These are phyloP conservation scores for Austrolebias charrua DNA, from an alignment of 2,797 vertebrate species.

Conservation along the genomic window DNA sequence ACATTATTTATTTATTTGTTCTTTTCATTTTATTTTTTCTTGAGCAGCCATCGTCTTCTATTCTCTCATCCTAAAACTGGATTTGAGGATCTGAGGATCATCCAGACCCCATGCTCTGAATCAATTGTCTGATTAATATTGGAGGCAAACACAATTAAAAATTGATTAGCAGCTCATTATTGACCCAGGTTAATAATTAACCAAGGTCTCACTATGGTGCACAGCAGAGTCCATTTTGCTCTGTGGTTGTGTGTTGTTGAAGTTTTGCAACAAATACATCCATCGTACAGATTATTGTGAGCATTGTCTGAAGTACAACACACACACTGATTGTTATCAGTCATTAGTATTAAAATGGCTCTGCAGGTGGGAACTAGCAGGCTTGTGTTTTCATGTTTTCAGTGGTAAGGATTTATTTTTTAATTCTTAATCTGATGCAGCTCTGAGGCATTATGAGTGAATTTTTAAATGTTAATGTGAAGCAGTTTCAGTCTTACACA, in stretches of 20 bases:
- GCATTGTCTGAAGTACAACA: neutral
- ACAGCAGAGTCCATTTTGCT: neutral
- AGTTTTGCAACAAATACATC: neutral
- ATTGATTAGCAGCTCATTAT: constrained; percentile 67
- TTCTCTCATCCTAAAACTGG: constrained; percentile 24
- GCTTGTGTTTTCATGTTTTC: neutral
- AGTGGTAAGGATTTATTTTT: neutral
- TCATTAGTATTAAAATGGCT: constrained; percentile 1
- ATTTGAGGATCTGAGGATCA: constrained; percentile 26
- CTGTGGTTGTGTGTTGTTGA: neutral
- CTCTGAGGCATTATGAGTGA: too few relatives aligned
- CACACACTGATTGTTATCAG: neutral
- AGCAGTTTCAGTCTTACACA: too few relatives aligned
- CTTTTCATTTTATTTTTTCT: neutral
- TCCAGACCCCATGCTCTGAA: constrained; percentile 40
- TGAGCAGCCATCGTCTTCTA: constrained; percentile 12
- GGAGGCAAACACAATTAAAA: constrained; percentile 73
- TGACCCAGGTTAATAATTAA: constrained; percentile 71
- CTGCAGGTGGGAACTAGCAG: too few relatives aligned
- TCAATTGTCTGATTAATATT: constrained; percentile 65
- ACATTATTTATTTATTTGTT: too few relatives aligned
- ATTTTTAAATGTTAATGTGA: too few relatives aligned
- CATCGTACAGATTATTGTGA: neutral
- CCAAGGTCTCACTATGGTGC: constrained; percentile 35
- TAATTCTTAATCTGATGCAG: too few relatives aligned